Conservation (phyloP, 2,113 vertebrate species). For the Isurus oxyrinchus region DNA sequence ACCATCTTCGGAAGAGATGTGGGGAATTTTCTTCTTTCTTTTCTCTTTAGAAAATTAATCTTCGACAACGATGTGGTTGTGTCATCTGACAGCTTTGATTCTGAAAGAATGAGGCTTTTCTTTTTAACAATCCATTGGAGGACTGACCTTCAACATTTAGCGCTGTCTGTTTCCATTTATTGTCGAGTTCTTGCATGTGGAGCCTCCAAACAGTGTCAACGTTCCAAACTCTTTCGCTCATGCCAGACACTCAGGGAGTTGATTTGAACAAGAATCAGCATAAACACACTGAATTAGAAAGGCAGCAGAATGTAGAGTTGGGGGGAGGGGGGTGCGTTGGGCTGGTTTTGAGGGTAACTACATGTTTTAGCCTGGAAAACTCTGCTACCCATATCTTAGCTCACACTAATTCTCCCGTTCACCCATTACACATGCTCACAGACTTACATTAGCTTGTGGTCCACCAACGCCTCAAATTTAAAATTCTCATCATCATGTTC, state of each 20-base stretch:
- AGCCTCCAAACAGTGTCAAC: not conserved
- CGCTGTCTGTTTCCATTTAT: not conserved
- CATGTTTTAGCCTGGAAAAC: not conserved
- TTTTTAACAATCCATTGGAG: not conserved
- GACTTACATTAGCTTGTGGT: not conserved
- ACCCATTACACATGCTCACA: not conserved
- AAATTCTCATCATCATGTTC: not conserved
- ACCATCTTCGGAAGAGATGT: not conserved
- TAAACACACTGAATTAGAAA: not conserved
- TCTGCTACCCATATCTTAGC: not conserved
- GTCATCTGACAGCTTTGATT: not conserved
- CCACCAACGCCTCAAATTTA: not conserved
- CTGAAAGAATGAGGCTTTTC: not conserved
- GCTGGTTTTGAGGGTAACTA: not conserved
- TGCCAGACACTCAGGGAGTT: not conserved
- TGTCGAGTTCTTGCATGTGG: not conserved
- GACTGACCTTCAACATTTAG: not conserved
- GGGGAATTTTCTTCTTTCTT: not conserved
- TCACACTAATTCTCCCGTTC: not conserved
- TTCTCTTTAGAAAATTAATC: not conserved
- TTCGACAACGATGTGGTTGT: not conserved
- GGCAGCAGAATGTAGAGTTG: not conserved
- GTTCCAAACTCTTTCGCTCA: not conserved
- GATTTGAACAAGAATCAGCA: not conserved
- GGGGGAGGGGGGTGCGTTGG: too few relatives aligned